Base-by-base conservation (phyloP, 2,113 vertebrate species). In the Apeltes quadracus region DNA sequence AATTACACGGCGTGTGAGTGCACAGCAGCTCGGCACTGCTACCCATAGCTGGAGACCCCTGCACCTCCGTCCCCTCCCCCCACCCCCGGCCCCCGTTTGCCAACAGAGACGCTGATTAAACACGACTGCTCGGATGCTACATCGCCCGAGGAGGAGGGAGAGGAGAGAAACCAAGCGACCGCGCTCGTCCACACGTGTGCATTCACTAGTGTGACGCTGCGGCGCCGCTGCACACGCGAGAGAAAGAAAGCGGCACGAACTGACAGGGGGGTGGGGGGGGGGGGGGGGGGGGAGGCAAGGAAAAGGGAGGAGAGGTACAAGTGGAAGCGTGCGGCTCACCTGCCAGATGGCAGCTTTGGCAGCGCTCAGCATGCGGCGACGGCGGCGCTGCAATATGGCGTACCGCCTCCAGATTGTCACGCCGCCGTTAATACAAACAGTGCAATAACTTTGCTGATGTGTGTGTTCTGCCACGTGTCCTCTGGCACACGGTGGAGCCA, bases 311-410 rank as follows among this genome's bases (percentile, higher is more conserved):
- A 72, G 73, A 79, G 59, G 76, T 68, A 79, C 51, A 80, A 74
- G 85, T 79, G 74, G 75, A 76, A 78, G 72, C 10, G 62, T 83
- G 84, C 82, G 58, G 76, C 86, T 90, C 87, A 90, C 86, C 86
- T 88, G 86, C 79, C 92, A 93, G 92, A 92, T 90, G 92, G 90
- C 77, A 72, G 81, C 84, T 85, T 81, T 90, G 87, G 89, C 86
- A 84, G 81, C 44, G 4, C 89, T 85, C 88, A 85, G 87, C 87
- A 50, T 78, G 85, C 80, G 87, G 81, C 12, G 81, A 83, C 75
- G 81, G 75, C 62, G 59, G 71, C 78, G 69, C 61, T 67, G 69
- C 91, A 88, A 89, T 79, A 88, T 86, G 88, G 87, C 59, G 71
- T 75, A 55, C 81, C 50, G 77, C 79, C 79, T 87, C 83, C 90